These are phyloP conservation scores for Drosophila pseudoananassae DNA, from an alignment of 1,140 invertebrate genomes.

Conservation along the genomic window DNA sequence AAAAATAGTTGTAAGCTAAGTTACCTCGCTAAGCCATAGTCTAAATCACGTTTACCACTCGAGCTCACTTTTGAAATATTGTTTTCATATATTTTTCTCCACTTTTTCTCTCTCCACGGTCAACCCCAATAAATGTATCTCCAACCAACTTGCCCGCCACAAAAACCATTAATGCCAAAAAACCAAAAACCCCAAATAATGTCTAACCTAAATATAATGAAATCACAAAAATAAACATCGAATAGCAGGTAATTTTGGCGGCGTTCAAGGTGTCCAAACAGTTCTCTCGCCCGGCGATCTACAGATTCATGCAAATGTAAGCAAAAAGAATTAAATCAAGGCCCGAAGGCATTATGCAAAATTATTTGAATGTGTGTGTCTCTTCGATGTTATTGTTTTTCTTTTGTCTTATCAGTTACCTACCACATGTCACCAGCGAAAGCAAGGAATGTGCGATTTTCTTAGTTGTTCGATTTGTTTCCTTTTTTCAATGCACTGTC, in stretches of 20 bases:
- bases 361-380: constrained; percentile 64
- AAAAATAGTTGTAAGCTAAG: constrained; percentile 14
- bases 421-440: constrained; percentile 23
- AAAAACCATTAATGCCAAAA: constrained; percentile 51
- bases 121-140: constrained; percentile 24
- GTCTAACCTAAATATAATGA: constrained; percentile 29
- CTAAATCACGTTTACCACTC: constrained; percentile 29
- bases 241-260: constrained; percentile 83
- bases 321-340: constrained; percentile 51
- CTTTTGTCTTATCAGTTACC: constrained; percentile 35
- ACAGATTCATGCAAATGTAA: constrained; percentile 84
- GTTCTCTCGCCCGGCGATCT: constrained; percentile 82
- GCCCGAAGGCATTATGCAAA: constrained; percentile 35
- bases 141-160: constrained; percentile 58
- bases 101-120: constrained; percentile 47
- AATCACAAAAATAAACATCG: constrained; percentile 42
- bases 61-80: constrained; percentile 39
- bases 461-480: constrained; percentile 50
- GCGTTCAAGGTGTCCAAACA: constrained; percentile 70
- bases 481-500: constrained; percentile 56
- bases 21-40: constrained; percentile 20
- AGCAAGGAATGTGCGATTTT: constrained; percentile 58
- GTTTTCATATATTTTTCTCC: constrained; percentile 48
- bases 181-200: constrained; percentile 25
- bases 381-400: constrained; percentile 57